These are phyloP conservation scores for Urocitellus parryii DNA, from an alignment of 2,113 vertebrate species.

Conservation along the genomic window DNA sequence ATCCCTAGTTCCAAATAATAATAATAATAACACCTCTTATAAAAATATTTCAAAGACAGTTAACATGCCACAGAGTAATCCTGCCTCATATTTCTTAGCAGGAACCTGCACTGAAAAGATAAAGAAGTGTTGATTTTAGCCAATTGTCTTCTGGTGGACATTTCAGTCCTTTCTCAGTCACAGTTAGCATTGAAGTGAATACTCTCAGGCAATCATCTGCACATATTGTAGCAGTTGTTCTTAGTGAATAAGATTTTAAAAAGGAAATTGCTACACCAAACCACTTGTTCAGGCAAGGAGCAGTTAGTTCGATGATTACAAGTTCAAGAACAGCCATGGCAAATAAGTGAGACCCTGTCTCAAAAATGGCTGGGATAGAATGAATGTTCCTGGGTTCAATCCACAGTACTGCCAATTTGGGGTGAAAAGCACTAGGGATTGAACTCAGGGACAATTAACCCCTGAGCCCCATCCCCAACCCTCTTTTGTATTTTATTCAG, in stretches of 20 bases:
- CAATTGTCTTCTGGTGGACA: background rate
- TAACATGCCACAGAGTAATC: background rate
- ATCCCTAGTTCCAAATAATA: no score
- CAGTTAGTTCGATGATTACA: background rate
- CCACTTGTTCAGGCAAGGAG: background rate
- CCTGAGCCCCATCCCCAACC: no score
- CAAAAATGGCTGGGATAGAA: background rate
- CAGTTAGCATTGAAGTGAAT: background rate
- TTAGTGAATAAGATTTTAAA: background rate
- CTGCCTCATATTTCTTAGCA: background rate
- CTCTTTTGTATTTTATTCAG: no score
- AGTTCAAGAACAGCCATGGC: no score
- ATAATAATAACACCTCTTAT: background rate
- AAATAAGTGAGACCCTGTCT: no score
- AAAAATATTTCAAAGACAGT: background rate
- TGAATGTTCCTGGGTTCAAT: background rate
- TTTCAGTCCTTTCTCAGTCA: background rate
- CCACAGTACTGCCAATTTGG: no score
- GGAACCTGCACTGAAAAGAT: fast-evolving
- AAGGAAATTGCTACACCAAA: background rate
- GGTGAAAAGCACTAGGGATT: no score
- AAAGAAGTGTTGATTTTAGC: background rate
- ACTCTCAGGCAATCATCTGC: background rate
- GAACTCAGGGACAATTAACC: no score
- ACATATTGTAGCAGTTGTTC: background rate